Base-by-base conservation (phyloP, 2,888 invertebrate genomes). In the Ennomos fuscantarius region DNA sequence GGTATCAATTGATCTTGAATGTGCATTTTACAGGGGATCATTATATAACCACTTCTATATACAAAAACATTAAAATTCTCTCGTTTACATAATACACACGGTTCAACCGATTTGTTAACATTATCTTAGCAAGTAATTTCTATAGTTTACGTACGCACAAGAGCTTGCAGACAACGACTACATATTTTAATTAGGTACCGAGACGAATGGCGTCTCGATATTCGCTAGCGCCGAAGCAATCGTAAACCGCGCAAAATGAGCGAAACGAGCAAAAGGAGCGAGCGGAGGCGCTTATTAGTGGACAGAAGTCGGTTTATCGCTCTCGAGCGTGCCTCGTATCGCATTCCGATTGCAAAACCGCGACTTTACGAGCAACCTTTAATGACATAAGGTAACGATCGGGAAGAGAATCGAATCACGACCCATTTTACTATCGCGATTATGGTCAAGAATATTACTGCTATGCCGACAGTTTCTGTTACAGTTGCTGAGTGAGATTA, bases 371-470 rank as follows among this genome's bases (percentile, higher is more conserved):
- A 81, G 65, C 67, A 41, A 70, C 75, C 76, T 76, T 88, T 87
- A 88, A 88, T 87, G 88, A 88, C 84, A 87, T 78, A 73, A 73
- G 76, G 76, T 79, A 78, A 84, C 80, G 82, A 87, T 85, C 85
- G 87, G 87, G 87, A 87, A 87, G 86, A 85, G 85, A 86, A 86
- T 82, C 86, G 84, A 87, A 84, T 84, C 84, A 80, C 82, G 78
- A 78, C 78, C 79, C 74, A 80, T 82, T 85, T 87, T 82, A 86
- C 79, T 82, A 82, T 81, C 77, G 81, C 63, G 60, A 63, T 66
- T 72, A 63, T 62, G 56, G 62, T 52, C 62, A 54, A 48, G 63
- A 61, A 62, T 68, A 68, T 63, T 62, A 65, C 64, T 62, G 63
- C 60, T 63, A 60, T 48, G 58, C 54, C 60, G 62, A 60, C 59